Conservation (phyloP, 2,797 vertebrate species). For the Danio jaintianensis region DNA sequence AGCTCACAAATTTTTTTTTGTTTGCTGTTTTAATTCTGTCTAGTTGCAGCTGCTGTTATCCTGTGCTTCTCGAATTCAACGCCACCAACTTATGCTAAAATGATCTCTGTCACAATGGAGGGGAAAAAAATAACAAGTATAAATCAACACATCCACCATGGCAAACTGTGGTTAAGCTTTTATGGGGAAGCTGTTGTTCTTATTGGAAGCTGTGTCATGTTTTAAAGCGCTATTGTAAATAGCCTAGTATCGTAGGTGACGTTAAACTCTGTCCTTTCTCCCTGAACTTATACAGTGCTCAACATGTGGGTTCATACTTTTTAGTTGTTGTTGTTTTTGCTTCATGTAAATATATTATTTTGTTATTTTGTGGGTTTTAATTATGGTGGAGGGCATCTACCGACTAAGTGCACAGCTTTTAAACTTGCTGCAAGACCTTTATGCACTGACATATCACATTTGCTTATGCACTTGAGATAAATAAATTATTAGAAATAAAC, state of each 20-base stretch:
- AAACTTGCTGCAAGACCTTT: constrained; percentile 60
- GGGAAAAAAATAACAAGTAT: not conserved
- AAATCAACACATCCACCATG: constrained; percentile 55
- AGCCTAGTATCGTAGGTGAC: constrained; percentile 75
- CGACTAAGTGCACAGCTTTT: constrained; percentile 59
- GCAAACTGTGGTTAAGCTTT: constrained; percentile 67
- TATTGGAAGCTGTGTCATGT: constrained; percentile 69
- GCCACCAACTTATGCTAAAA: constrained; percentile 32
- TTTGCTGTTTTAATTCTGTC: constrained; percentile 38
- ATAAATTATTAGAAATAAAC: constrained; percentile 58
- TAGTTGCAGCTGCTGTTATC: constrained; percentile 59
- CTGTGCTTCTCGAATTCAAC: constrained; percentile 60
- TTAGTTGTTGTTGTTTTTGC: constrained; percentile 45
- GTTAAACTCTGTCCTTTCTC: constrained; percentile 47
- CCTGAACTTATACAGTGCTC: constrained; percentile 27
- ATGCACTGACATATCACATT: constrained; percentile 65
- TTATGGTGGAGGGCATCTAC: constrained; percentile 52
- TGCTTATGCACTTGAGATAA: constrained; percentile 66
- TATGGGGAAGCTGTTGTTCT: constrained; percentile 66
- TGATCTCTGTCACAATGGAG: constrained; percentile 42
- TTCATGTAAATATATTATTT: constrained; percentile 41
- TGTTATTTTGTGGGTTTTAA: constrained; percentile 50
- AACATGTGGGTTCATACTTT: constrained; percentile 45
- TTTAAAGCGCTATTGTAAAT: constrained; percentile 77
- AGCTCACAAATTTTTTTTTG: constrained; percentile 11